Conservation (phyloP, 2,888 invertebrate species). For the Callyntrura sp. region DNA sequence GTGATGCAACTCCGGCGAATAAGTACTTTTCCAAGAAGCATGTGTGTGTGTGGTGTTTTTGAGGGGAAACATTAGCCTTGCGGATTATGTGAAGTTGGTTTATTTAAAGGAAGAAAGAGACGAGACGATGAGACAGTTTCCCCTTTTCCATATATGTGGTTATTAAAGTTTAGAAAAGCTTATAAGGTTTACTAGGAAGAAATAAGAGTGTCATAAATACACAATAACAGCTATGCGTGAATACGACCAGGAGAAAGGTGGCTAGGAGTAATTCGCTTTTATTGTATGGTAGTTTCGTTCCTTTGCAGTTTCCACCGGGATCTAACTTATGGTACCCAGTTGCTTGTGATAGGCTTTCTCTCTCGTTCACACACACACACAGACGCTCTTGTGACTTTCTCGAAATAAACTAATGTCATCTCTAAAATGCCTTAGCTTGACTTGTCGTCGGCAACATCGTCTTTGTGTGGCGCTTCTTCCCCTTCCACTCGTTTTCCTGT, state of each 20-base stretch:
- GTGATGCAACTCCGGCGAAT: conserved; percentile 26
- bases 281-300: neutral
- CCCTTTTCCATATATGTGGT: neutral
- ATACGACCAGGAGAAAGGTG: neutral
- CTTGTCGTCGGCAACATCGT: conserved; percentile 56
- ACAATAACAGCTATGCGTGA: conserved; percentile 15
- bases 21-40: conserved; percentile 3
- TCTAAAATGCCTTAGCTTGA: conserved; percentile 42
- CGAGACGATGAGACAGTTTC: conserved; percentile 41
- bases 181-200: conserved; percentile 12
- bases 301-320: neutral
- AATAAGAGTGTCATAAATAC: conserved; percentile 29
- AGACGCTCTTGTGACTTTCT: conserved; percentile 41
- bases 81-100: conserved; percentile 66
- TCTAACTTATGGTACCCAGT: no score
- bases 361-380: no score
- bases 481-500: conserved; percentile 63
- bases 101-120: conserved; percentile 68
- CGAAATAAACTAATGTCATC: conserved; percentile 61
- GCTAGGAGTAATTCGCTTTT: conserved; percentile 11
- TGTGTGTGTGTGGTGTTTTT: conserved; percentile 46
- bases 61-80: conserved; percentile 68
- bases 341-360: neutral
- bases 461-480: conserved; percentile 49
- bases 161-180: conserved; percentile 25